A percentile compares a stretch with the other conserved stretches of the same genome.
Evolutionary conservation across 2,113 vertebrate genomes (phyloP).

Genomic region (Hirundichthys speculiger): DNA sequence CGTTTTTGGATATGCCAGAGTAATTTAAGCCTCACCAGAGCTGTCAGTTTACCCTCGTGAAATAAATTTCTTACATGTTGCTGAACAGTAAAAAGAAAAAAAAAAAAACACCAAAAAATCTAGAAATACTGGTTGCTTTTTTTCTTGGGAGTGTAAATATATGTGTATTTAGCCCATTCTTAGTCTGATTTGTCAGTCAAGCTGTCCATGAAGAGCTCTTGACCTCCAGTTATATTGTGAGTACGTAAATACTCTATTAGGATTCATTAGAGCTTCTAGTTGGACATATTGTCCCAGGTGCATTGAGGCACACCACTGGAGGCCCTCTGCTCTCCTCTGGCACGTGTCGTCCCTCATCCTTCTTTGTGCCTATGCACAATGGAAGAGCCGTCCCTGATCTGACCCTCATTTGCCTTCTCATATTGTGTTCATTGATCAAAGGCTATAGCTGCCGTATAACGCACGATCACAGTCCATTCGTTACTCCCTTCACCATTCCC

Average conservation of each 20-base stretch:
- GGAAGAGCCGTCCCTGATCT: conserved; percentile 9
- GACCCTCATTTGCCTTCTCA: conserved; percentile 7
- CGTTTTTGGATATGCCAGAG: too few relatives aligned
- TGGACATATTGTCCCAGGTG: conserved; percentile 53
- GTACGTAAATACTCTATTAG: conserved; percentile 74
- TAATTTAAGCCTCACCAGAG: too few relatives aligned
- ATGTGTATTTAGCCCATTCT: background rate
- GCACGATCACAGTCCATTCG: background rate
- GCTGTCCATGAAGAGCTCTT: conserved; percentile 46
- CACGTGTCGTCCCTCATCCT: conserved; percentile 41
- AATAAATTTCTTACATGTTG: too few relatives aligned
- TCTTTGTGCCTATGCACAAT: conserved; percentile 44
- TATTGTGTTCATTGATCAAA: conserved; percentile 32
- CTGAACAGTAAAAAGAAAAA: too few relatives aligned
- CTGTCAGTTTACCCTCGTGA: too few relatives aligned
- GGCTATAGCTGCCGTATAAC: conserved; percentile 1
- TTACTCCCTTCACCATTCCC: background rate
- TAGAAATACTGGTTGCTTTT: background rate
- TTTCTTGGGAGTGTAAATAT: background rate
- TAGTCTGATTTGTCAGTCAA: conserved; percentile 4
- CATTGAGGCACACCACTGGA: conserved; percentile 38
- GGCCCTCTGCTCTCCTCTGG: conserved; percentile 23
- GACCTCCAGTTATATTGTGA: conserved; percentile 54
- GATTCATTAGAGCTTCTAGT: conserved; percentile 64
- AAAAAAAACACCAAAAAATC: too few relatives aligned